Percentiles rank a stretch among this genome's conserved stretches.
Evolutionary conservation across 1,140 invertebrate genomes (phyloP).

Genomic region (Cherax destructor): DNA sequence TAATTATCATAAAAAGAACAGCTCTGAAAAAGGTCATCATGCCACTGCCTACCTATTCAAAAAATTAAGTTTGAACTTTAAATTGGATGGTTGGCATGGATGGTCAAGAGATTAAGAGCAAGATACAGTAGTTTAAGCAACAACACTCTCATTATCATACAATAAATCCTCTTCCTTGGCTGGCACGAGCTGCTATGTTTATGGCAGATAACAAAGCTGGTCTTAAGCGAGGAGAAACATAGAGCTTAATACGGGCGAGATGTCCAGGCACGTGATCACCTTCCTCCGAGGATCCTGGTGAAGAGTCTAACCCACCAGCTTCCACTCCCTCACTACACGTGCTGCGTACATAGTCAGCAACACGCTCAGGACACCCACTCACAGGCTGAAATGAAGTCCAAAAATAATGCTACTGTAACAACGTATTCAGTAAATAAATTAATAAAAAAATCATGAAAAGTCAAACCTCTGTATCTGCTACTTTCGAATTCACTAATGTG

Average conservation of each 20-base stretch:
- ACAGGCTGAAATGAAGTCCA: constrained; percentile 40
- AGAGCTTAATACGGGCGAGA: constrained; percentile 51
- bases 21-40: background rate
- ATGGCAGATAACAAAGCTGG: constrained; percentile 45
- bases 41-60: background rate
- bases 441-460: too few species aligned
- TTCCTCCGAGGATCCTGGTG: constrained; percentile 36
- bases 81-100: constrained; percentile 2
- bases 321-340: constrained; percentile 64
- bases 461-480: too few species aligned
- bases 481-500: too few species aligned
- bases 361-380: constrained; percentile 64
- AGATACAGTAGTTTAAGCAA: background rate
- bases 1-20: background rate
- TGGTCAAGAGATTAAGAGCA: background rate
- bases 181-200: constrained; percentile 60
- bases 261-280: constrained; percentile 24
- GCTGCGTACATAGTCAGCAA: constrained; percentile 67
- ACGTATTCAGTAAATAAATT: background rate
- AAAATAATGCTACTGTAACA: background rate
- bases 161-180: constrained; percentile 63
- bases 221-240: constrained; percentile 51
- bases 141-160: constrained; percentile 14
- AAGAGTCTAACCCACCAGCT: constrained; percentile 25
- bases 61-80: background rate